Percentiles rank a stretch among this genome's conserved stretches.
phyloP scores from a whole-genome alignment of 2,113 vertebrate species.

The Trematocara marginatum region DNA sequence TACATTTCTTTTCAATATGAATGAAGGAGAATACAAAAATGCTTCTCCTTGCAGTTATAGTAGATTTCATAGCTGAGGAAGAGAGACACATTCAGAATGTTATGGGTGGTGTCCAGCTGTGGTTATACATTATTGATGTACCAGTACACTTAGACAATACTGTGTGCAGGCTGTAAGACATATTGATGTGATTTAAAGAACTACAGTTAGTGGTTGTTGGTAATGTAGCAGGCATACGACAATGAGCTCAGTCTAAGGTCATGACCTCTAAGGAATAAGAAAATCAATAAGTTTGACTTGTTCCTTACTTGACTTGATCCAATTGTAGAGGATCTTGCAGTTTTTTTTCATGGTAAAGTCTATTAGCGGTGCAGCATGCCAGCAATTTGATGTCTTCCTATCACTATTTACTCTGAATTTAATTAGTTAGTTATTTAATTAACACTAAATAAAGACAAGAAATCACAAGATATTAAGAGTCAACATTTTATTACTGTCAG shows the following conservation, averaged over 20 bases:
- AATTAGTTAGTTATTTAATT: too few relatives aligned
- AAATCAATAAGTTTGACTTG: slow-evolving; percentile 48
- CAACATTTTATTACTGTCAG: slow-evolving; percentile 78
- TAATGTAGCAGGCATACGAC: slow-evolving; percentile 18
- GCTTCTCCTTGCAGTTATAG: neutral
- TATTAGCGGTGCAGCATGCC: neutral
- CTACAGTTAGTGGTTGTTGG: slow-evolving; percentile 13
- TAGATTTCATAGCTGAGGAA: slow-evolving; percentile 19
- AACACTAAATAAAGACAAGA: neutral
- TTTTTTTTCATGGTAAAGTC: neutral
- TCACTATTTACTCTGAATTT: neutral
- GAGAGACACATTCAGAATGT: neutral
- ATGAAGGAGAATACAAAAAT: neutral
- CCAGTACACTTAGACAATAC: neutral
- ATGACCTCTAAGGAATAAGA: slow-evolving; percentile 7
- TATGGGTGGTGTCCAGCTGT: slow-evolving; percentile 14
- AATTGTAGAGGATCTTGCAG: neutral
- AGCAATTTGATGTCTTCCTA: neutral
- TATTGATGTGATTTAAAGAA: slow-evolving; percentile 23
- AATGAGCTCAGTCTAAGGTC: slow-evolving; percentile 37
- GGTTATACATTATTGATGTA: slow-evolving; percentile 39
- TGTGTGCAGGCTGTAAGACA: neutral
- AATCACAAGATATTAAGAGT: slow-evolving; percentile 49
- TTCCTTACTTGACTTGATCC: neutral
- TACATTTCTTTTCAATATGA: neutral